Conservation (phyloP, 2,888 invertebrate species). For the Cryptocheilus praepositus region DNA sequence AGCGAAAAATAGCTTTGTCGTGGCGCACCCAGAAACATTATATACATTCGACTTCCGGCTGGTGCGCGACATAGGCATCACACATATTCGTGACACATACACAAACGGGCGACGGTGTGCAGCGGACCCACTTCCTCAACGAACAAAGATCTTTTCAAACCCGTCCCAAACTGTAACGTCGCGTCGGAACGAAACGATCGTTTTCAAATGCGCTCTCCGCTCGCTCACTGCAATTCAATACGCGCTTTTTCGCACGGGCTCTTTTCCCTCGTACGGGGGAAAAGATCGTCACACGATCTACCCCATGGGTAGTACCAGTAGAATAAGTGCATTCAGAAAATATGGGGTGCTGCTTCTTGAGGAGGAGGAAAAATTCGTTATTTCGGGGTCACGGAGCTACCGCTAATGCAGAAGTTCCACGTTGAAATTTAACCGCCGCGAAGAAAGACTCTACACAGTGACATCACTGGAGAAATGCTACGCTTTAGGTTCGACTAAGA, state of each 20-base stretch:
- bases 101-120: slow-evolving; percentile 41
- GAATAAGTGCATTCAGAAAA: slow-evolving; percentile 2
- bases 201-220: slow-evolving; percentile 42
- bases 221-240: slow-evolving; percentile 41
- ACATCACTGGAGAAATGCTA: too few relatives aligned
- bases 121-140: slow-evolving; percentile 62
- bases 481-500: too few relatives aligned
- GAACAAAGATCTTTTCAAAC: slow-evolving; percentile 73
- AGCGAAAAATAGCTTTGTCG: slow-evolving; percentile 71
- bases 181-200: slow-evolving; percentile 49
- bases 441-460: too few relatives aligned
- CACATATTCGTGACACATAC: slow-evolving; percentile 36
- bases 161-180: slow-evolving; percentile 66
- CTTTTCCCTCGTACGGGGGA: not conserved
- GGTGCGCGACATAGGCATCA: slow-evolving; percentile 36
- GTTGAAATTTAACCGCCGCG: too few relatives aligned
- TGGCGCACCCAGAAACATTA: slow-evolving; percentile 69
- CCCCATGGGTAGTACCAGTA: not conserved
- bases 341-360: not conserved
- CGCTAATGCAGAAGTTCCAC: too few relatives aligned
- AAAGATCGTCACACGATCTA: not conserved
- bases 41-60: slow-evolving; percentile 66
- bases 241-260: slow-evolving; percentile 20
- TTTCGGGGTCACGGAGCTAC: too few relatives aligned
- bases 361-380: slow-evolving; percentile 1